Conservation (phyloP, 2,888 invertebrate species). For the Unio delphinus region DNA sequence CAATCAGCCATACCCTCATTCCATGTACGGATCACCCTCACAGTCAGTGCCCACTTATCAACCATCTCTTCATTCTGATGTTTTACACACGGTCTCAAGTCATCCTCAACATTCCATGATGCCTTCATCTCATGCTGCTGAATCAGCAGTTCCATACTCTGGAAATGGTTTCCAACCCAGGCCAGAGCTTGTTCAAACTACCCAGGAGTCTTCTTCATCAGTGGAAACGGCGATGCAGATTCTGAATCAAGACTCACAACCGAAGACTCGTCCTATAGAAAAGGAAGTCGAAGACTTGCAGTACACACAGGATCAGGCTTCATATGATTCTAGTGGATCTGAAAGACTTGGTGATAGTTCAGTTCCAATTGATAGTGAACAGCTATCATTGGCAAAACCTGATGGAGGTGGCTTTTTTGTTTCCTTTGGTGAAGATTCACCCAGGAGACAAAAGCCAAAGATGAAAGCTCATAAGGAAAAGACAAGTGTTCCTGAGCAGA, state of each 20-base stretch:
- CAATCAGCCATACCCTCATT: constrained; percentile 22
- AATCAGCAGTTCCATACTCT: too few relatives aligned
- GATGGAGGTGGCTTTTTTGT: constrained; percentile 82
- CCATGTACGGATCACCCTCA: constrained; percentile 11
- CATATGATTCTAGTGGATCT: background rate
- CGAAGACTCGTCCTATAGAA: constrained; percentile 14
- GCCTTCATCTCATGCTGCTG: too few relatives aligned
- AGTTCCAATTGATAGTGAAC: background rate
- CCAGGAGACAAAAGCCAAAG: constrained; percentile 81
- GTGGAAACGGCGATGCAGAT: constrained; percentile 2
- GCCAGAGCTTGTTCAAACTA: too few relatives aligned
- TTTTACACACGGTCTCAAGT: background rate
- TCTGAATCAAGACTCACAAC: constrained; percentile 13
- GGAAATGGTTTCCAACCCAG: too few relatives aligned
- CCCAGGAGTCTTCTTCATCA: background rate
- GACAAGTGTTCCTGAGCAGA: constrained; percentile 2
- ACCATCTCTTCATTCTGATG: background rate
- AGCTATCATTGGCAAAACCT: background rate
- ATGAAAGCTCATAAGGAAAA: background rate
- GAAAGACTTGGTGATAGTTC: background rate
- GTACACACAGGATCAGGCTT: constrained; percentile 2
- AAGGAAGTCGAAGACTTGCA: background rate
- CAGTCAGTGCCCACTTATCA: constrained; percentile 15
- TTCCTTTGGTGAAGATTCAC: constrained; percentile 86
- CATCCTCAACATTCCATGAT: too few relatives aligned